phyloP scores from a whole-genome alignment of 1,140 invertebrate species.

The Apis cerana region DNA sequence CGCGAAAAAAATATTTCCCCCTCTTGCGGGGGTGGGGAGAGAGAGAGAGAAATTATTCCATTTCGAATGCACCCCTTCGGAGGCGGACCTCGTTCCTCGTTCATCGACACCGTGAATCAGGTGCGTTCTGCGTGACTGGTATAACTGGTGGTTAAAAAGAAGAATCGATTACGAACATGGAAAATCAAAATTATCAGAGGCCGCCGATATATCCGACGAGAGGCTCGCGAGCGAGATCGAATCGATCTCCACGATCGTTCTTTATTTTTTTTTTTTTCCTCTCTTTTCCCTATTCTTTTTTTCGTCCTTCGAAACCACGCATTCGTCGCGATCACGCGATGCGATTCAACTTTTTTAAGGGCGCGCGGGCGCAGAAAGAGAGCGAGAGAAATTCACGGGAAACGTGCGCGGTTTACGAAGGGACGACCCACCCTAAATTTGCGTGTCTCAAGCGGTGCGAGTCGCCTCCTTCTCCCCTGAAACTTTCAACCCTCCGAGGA shows the following conservation, averaged over 20 bases:
- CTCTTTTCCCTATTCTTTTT: too few relatives aligned
- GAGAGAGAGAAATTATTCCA: constrained; percentile 32
- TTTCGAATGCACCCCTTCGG: constrained; percentile 40
- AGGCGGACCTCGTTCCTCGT: not conserved
- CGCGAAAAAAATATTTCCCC: constrained; percentile 4
- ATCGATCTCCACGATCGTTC: not conserved
- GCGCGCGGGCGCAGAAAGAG: constrained; percentile 3
- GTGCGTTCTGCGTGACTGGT: constrained; percentile 35
- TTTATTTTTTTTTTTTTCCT: not conserved
- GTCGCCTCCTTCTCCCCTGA: constrained; percentile 71
- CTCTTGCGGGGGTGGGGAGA: not conserved
- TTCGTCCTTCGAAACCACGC: too few relatives aligned
- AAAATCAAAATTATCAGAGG: constrained; percentile 26
- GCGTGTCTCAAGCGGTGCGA: constrained; percentile 75
- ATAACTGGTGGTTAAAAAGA: constrained; percentile 29
- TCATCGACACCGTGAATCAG: constrained; percentile 42
- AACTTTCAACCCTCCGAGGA: constrained; percentile 77
- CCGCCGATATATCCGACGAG: not conserved
- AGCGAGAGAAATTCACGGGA: constrained; percentile 38
- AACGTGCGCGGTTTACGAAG: constrained; percentile 55
- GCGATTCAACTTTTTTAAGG: constrained; percentile 11
- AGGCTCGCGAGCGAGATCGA: not conserved
- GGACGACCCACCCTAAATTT: constrained; percentile 79
- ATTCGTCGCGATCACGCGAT: not conserved
- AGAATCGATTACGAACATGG: constrained; percentile 35